These are phyloP conservation scores for Conchocele bisecta DNA, from an alignment of 2,888 invertebrate genomes.

Conservation along the genomic window DNA sequence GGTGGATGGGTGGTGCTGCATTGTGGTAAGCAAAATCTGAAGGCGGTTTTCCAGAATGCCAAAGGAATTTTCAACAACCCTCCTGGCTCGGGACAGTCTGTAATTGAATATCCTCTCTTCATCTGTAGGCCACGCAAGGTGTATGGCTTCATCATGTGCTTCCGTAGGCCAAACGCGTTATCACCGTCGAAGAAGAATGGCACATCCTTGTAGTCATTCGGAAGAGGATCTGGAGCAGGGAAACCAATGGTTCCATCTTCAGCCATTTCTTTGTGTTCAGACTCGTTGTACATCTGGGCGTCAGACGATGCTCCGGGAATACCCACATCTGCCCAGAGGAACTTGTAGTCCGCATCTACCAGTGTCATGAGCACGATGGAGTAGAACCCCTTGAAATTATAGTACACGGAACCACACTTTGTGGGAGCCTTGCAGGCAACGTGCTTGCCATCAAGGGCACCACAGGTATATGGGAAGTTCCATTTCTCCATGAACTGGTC, in stretches of 20 bases:
- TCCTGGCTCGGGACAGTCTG: slow-evolving; percentile 39
- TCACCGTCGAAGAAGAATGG: slow-evolving; percentile 56
- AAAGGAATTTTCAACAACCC: slow-evolving; percentile 60
- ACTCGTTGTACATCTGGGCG: slow-evolving; percentile 42
- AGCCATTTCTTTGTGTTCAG: slow-evolving; percentile 30
- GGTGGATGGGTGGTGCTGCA: slow-evolving; percentile 29
- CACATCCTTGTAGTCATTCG: slow-evolving; percentile 41
- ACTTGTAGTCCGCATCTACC: slow-evolving; percentile 56
- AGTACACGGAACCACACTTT: slow-evolving; percentile 29
- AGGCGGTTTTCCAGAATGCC: slow-evolving; percentile 61
- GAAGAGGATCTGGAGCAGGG: slow-evolving; percentile 50
- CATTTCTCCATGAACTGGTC: too few species aligned
- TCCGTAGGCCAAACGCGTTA: slow-evolving; percentile 43
- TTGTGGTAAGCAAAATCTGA: slow-evolving; percentile 38
- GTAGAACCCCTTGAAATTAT: too few species aligned
- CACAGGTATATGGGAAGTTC: too few species aligned
- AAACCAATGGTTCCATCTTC: slow-evolving; percentile 43
- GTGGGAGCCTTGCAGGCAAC: too few species aligned
- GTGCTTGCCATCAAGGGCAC: too few species aligned
- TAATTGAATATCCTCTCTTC: too few species aligned
- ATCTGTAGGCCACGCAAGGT: slow-evolving; percentile 1
- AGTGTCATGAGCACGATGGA: too few species aligned
- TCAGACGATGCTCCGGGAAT: slow-evolving; percentile 32
- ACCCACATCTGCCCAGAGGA: slow-evolving; percentile 54
- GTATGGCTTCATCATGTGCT: slow-evolving; percentile 55